Base-by-base conservation (phyloP, 1,140 invertebrate genomes). In the Dendroctonus valens region DNA sequence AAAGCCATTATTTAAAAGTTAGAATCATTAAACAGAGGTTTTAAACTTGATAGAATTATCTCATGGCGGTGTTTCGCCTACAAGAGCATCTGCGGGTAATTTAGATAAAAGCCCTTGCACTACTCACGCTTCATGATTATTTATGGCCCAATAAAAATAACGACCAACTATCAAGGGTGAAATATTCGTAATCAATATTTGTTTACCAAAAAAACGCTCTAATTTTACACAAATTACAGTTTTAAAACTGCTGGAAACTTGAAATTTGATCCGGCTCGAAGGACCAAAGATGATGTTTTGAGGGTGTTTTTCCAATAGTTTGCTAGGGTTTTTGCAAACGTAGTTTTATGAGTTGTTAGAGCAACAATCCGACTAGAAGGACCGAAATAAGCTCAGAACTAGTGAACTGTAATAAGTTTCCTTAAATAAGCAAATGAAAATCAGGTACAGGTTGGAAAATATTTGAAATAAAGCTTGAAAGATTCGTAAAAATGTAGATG, bases 41-140 rank as follows among this genome's bases (percentile, higher is more conserved):
- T 12, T 46, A 11, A 11, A 46, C 12, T 11, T 46, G 42, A 46
- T 11, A 46, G 8, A 11, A 46, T 46, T 12, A 11, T 46, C 8
- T 9, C 42, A 9, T 46, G 42, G 26, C 26, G 26, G 26, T 26
- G 51, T 53, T 46, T 9, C 12, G 42, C 42, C 42, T 46, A 11
- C 42, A 12, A 11, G 42, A 46, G 42, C 42, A 46, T 46, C 42
- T 46, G 42, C 8, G 42, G 12, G 42, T 46, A 46, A 46, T 46
- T 46, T 46, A 46, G 42, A 46, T 46, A 46, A 46, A 46, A 46
- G 42, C 42, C 8, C 42, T 46, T 46, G 8, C 42, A 46, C 8
- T 46, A 12, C 8, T 11, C 42, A 12, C 8, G 42, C 42, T 46
- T 46, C 42, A 8, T 46, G 42, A 46, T 46, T 46, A 46, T 46